phyloP scores from a whole-genome alignment of 2,888 invertebrate genomes.

The Lordiphosa fenestrarum region DNA sequence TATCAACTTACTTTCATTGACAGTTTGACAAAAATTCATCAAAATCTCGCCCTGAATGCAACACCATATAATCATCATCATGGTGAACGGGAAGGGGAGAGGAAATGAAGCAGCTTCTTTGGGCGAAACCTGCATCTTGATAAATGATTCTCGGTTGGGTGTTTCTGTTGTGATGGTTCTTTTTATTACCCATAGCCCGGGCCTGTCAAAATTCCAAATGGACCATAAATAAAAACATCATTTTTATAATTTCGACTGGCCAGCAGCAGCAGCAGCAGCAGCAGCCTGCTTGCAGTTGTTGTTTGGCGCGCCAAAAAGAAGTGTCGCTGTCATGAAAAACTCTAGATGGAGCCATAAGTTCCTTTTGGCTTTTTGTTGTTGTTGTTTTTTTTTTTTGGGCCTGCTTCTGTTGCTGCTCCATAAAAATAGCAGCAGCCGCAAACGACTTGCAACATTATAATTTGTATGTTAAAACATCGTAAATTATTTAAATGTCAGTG shows the following conservation, averaged over 20 bases:
- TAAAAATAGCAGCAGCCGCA: slow-evolving; percentile 67
- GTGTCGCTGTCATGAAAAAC: slow-evolving; percentile 47
- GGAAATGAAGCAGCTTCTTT: too few species aligned
- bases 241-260: slow-evolving; percentile 60
- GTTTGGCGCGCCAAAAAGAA: slow-evolving; percentile 56
- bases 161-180: slow-evolving; percentile 33
- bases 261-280: slow-evolving; percentile 15
- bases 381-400: neutral
- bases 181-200: slow-evolving; percentile 69
- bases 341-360: slow-evolving; percentile 65
- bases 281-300: slow-evolving; percentile 19
- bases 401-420: slow-evolving; percentile 32
- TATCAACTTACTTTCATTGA: slow-evolving; percentile 37
- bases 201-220: slow-evolving; percentile 78
- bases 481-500: slow-evolving; percentile 79
- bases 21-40: slow-evolving; percentile 63
- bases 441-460: slow-evolving; percentile 75
- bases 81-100: neutral
- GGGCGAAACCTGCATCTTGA: slow-evolving; percentile 45
- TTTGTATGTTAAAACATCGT: slow-evolving; percentile 79
- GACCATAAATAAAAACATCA: slow-evolving; percentile 79
- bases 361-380: too few species aligned
- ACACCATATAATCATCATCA: slow-evolving; percentile 20
- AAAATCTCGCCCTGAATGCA: slow-evolving; percentile 48
- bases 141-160: slow-evolving; percentile 46